Conservation (phyloP, 2,797 vertebrate species). For the Alcedo quadribrachys region DNA sequence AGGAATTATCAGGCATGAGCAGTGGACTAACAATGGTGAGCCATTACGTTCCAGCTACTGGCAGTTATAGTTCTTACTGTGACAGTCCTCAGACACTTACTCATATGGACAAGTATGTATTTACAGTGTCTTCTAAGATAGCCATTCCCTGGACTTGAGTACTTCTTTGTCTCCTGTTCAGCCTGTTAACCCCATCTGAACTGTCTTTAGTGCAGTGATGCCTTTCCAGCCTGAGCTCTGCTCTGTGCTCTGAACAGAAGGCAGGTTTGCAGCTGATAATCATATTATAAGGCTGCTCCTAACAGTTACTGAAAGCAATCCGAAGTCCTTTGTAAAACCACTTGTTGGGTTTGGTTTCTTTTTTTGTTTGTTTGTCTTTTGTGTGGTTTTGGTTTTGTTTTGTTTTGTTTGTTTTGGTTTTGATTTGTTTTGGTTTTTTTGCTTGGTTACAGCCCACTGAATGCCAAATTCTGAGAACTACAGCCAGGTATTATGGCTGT, state of each 20-base stretch:
- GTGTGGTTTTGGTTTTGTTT: too few relatives aligned
- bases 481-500: neutral
- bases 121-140: neutral
- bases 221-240: accelerated
- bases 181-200: neutral
- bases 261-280: neutral
- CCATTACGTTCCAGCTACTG: neutral
- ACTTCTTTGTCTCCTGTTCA: neutral
- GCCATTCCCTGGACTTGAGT: neutral
- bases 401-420: too few relatives aligned
- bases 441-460: neutral
- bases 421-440: neutral
- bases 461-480: neutral
- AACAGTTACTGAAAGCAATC: neutral
- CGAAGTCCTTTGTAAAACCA: neutral
- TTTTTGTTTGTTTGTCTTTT: too few relatives aligned
- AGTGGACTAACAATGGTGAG: neutral
- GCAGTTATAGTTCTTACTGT: neutral
- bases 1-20: accelerated
- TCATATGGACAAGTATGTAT: neutral
- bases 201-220: accelerated
- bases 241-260: neutral
- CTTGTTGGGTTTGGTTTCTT: neutral
- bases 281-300: neutral
- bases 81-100: neutral